phyloP scores from a whole-genome alignment of 2,888 invertebrate genomes.

The Andrena trimmerana region DNA sequence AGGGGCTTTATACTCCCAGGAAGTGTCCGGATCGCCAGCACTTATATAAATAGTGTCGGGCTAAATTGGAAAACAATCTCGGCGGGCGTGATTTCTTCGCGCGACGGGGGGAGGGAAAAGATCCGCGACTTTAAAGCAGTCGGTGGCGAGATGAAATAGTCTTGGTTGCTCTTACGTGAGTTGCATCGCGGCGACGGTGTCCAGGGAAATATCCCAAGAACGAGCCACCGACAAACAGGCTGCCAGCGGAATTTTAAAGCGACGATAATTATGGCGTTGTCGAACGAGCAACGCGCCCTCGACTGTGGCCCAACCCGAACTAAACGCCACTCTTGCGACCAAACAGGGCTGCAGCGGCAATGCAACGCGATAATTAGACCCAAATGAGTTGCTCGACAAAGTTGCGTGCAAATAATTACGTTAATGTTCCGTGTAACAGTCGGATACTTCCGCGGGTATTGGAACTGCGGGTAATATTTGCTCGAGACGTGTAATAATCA shows the following conservation, averaged over 20 bases:
- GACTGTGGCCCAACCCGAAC: no score
- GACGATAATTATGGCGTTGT: slow-evolving; percentile 47
- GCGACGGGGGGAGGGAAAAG: slow-evolving; percentile 12
- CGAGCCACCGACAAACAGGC: slow-evolving; percentile 25
- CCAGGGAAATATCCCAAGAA: slow-evolving; percentile 58
- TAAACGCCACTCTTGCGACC: slow-evolving; percentile 12
- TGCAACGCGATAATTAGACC: slow-evolving; percentile 19
- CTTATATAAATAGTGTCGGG: slow-evolving; percentile 66
- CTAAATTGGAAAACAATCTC: slow-evolving; percentile 69
- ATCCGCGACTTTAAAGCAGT: slow-evolving; percentile 32
- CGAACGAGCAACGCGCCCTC: background rate
- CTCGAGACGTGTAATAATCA: background rate
- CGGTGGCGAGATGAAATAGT: slow-evolving; percentile 45
- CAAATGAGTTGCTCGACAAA: slow-evolving; percentile 12
- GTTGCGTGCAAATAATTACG: slow-evolving; percentile 22
- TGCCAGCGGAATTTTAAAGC: slow-evolving; percentile 55
- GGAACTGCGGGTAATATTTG: background rate
- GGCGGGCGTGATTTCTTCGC: slow-evolving; percentile 52
- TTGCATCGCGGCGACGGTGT: slow-evolving; percentile 34
- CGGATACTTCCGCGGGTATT: background rate
- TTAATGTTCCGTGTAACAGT: background rate
- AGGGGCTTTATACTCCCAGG: slow-evolving; percentile 25
- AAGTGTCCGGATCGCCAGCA: slow-evolving; percentile 33
- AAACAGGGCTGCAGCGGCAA: background rate
- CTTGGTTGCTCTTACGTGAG: slow-evolving; percentile 39